A percentile compares a stretch with the other conserved stretches of the same genome.
These are phyloP conservation scores for Gandaritis pyraliata DNA, from an alignment of 2,888 invertebrate species.

Conservation along the genomic window DNA sequence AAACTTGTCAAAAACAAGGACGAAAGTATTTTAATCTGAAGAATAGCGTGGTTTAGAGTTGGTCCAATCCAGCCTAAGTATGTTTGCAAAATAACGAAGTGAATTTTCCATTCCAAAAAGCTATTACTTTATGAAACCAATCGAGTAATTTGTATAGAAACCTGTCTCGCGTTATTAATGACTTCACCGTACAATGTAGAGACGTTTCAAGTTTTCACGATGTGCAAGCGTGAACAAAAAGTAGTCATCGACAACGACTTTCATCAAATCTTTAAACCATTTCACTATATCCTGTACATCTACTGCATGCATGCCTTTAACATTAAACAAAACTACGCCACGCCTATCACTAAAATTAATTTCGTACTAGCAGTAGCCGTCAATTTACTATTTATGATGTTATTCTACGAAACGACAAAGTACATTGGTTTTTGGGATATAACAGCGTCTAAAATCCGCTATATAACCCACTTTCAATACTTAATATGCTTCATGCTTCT, in stretches of 20 bases:
- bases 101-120: slow-evolving; percentile 6
- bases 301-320: slow-evolving; percentile 24
- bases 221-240: background rate
- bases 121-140: slow-evolving; percentile 12
- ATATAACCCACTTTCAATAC: slow-evolving; percentile 14
- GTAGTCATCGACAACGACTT: slow-evolving; percentile 18
- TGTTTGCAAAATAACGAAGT: slow-evolving; percentile 1
- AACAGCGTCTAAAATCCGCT: slow-evolving; percentile 1
- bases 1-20: too few species aligned
- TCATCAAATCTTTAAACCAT: slow-evolving; percentile 26
- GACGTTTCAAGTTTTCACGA: background rate
- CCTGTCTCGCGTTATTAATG: slow-evolving; percentile 8
- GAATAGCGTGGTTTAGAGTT: too few species aligned
- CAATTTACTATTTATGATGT: background rate
- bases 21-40: too few species aligned
- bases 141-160: slow-evolving; percentile 9
- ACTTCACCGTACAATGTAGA: background rate
- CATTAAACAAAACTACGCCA: slow-evolving; percentile 20
- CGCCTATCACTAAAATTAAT: slow-evolving; percentile 12
- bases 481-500: slow-evolving; percentile 2
- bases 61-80: background rate
- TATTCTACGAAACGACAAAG: background rate
- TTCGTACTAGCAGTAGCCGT: background rate
- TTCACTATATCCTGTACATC: slow-evolving; percentile 9
- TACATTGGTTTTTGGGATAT: slow-evolving; percentile 4